Evolutionary conservation across 2,888 invertebrate species (phyloP).

Genomic region (Micoletzkya japonica): DNA sequence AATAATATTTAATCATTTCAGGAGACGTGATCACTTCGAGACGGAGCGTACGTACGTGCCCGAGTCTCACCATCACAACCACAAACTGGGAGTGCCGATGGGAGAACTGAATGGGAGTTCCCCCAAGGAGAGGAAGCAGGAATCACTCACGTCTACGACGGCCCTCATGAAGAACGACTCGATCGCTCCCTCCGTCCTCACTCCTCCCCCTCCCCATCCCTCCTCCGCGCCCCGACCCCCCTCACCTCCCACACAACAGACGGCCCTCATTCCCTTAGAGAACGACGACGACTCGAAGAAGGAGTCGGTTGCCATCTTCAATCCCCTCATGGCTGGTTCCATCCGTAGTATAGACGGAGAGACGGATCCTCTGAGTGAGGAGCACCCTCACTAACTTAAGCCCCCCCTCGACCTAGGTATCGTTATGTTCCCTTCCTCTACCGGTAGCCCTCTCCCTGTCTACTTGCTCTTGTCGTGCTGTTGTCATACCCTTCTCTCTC

Average conservation of each 20-base stretch:
- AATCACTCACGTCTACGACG: background rate
- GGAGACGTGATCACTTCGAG: slow-evolving; percentile 50
- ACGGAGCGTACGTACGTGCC: slow-evolving; percentile 61
- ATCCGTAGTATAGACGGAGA: slow-evolving; percentile 27
- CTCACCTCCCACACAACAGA: background rate
- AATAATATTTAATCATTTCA: no score
- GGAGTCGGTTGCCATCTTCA: slow-evolving; percentile 4
- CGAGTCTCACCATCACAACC: slow-evolving; percentile 42
- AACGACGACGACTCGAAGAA: no score
- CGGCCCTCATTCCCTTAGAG: no score
- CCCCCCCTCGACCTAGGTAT: no score
- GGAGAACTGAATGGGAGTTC: slow-evolving; percentile 48
- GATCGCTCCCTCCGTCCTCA: slow-evolving; percentile 17
- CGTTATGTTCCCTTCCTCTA: no score
- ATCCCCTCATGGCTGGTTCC: slow-evolving; percentile 27
- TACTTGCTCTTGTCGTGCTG: no score
- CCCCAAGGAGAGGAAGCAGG: slow-evolving; percentile 9
- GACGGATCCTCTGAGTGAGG: slow-evolving; percentile 10
- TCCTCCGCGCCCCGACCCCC: slow-evolving; percentile 16
- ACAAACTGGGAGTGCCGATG: slow-evolving; percentile 57
- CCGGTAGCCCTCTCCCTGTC: no score
- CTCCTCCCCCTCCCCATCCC: slow-evolving; percentile 15
- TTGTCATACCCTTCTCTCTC: no score
- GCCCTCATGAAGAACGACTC: background rate
- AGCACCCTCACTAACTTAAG: background rate